Evolutionary conservation across 2,888 invertebrate genomes (phyloP), one percentile per base, ranked within the genome.

Genomic region (Gibbula magus): DNA sequence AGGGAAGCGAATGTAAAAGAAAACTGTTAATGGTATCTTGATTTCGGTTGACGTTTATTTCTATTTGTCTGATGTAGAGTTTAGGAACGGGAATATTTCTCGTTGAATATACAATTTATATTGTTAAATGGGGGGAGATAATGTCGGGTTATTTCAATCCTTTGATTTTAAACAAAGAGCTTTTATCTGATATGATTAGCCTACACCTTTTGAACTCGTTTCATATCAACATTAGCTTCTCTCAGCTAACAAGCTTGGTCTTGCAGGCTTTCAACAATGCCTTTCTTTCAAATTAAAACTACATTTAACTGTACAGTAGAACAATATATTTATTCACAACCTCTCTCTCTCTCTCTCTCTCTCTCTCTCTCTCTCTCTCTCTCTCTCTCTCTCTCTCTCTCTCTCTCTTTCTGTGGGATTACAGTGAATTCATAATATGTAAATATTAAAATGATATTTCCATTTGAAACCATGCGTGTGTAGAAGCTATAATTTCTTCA

Each of bases 311-410:
- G n/a, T n/a, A 35, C 35, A 5, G 4, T 35, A 5, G 35, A 35
- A 35, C 35, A 35, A 35, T 35, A 5, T 35, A 35, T 35, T 35
- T 35, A 35, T 35, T 35, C 35, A 35, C 75, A 29, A 22, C 25
- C 53, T 75, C 75, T 53, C 75, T 75, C 75, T 75, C 29, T 75
- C 75, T 75, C 32, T 75, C 75, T 75, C 75, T 75, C 53, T 52
- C 53, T 22, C 75, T 53, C 75, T 53, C 75, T 75, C 53, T 75
- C 75, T 75, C 75, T 75, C 53, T 53, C 53, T 52, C 74, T 74
- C 74, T 74, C 74, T 74, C 74, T 74, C 74, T 74, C 39, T 74
- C 74, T 74, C 74, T 74, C 74, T 74, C 74, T 74, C 74, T 74
- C 74, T 74, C 74, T 74, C 56, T 56, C 56, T 74, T 45, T 74